Evolutionary conservation across 2,888 invertebrate genomes (phyloP).

Genomic region (Gastracanthus pulcherrimus): DNA sequence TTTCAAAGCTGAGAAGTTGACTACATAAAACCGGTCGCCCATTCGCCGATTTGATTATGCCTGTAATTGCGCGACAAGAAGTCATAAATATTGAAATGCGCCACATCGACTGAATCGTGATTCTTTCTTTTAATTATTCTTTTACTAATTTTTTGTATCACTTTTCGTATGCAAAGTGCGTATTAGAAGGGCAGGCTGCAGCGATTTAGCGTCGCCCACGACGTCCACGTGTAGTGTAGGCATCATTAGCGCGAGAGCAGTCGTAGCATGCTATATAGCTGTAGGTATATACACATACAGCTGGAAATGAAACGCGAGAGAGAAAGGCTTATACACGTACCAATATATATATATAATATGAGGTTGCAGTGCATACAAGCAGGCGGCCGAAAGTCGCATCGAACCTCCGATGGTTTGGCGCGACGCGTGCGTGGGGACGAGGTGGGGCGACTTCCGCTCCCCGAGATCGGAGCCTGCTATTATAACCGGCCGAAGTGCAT

Average conservation of each 20-base stretch:
- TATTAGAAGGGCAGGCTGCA: slow-evolving; percentile 68
- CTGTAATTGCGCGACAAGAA: slow-evolving; percentile 74
- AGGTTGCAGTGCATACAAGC: not conserved
- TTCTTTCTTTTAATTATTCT: slow-evolving; percentile 52
- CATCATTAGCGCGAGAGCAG: slow-evolving; percentile 71
- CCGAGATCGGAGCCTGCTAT: slow-evolving; percentile 62
- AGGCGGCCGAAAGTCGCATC: slow-evolving; percentile 62
- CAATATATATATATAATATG: not conserved
- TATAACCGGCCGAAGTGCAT: slow-evolving; percentile 68
- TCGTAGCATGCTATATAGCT: not conserved
- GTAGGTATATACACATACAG: not conserved
- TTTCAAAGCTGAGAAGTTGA: slow-evolving; percentile 5
- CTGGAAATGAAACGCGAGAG: slow-evolving; percentile 1
- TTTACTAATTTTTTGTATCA: not conserved
- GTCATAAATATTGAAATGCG: slow-evolving; percentile 76
- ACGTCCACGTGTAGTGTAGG: slow-evolving; percentile 71
- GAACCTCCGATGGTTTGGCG: slow-evolving; percentile 64
- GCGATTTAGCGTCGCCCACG: slow-evolving; percentile 72
- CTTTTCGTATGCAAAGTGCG: slow-evolving; percentile 54
- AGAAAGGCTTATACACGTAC: not conserved
- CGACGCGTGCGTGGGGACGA: slow-evolving; percentile 49
- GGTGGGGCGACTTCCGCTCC: slow-evolving; percentile 69
- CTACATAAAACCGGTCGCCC: not conserved
- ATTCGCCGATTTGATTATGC: slow-evolving; percentile 63
- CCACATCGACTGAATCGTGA: slow-evolving; percentile 59